Evolutionary conservation across 2,888 invertebrate genomes (phyloP).

Genomic region (Eupithecia subumbrata): DNA sequence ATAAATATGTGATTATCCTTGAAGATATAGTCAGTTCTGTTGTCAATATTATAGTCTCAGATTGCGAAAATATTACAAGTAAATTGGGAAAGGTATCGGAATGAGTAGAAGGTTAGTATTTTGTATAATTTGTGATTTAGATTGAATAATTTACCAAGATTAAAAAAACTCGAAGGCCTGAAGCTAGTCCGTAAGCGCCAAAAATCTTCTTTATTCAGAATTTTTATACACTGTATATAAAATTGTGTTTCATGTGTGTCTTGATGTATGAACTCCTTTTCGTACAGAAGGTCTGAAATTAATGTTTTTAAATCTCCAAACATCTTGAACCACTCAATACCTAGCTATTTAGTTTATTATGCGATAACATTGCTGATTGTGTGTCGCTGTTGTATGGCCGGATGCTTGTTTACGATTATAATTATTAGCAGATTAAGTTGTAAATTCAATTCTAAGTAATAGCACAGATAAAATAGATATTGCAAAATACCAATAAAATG

Average conservation of each 20-base stretch:
- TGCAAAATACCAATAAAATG: conserved; percentile 11
- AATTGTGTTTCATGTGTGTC: no score
- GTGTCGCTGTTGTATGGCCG: background rate
- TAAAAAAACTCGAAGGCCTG: no score
- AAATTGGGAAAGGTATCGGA: background rate
- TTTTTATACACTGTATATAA: background rate
- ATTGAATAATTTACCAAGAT: no score
- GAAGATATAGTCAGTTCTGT: background rate
- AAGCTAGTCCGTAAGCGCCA: no score
- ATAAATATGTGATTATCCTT: conserved; percentile 7
- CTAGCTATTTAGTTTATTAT: background rate
- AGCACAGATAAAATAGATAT: conserved; percentile 19
- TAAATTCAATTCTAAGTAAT: conserved; percentile 27
- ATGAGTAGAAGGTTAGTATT: background rate
- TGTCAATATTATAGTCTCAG: background rate
- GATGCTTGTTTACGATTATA: conserved; percentile 25
- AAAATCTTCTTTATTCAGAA: no score
- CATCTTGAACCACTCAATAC: background rate
- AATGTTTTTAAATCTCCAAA: background rate
- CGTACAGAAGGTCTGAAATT: background rate
- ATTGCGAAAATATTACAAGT: background rate
- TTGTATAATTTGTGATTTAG: background rate
- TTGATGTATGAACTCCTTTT: no score
- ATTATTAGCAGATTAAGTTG: conserved; percentile 37
- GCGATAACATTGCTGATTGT: background rate